phyloP scores from a whole-genome alignment of 2,888 invertebrate species.

The Pogonocherus hispidulus region DNA sequence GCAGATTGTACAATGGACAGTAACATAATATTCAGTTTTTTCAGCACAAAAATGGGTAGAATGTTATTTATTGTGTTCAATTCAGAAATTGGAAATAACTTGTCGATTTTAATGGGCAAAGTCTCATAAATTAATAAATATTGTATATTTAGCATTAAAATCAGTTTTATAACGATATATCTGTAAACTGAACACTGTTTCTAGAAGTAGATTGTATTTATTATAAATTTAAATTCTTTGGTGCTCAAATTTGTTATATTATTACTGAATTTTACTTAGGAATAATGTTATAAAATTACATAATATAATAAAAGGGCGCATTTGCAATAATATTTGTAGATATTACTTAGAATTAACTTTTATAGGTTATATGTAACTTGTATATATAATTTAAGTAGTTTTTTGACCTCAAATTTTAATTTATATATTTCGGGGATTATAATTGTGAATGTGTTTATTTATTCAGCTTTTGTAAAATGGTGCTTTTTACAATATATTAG shows the following conservation, averaged over 20 bases:
- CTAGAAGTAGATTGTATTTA: no score
- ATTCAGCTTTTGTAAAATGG: conserved; percentile 26
- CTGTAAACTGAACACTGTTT: no score
- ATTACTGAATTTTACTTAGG: conserved; percentile 18
- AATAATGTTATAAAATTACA: conserved; percentile 18
- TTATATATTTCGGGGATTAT: conserved; percentile 3
- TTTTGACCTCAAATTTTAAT: conserved; percentile 28
- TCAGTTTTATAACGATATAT: no score
- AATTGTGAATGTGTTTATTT: conserved; percentile 14
- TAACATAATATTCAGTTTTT: no score
- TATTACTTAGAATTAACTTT: conserved; percentile 29
- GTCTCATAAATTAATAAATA: no score
- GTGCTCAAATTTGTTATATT: conserved; percentile 36
- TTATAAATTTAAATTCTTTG: conserved; percentile 21
- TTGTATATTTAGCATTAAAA: no score
- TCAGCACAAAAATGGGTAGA: no score
- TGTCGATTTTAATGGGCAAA: no score
- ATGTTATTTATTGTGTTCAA: no score
- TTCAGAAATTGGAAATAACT: no score
- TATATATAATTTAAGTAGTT: conserved; percentile 19
- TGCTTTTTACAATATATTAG: conserved; percentile 10
- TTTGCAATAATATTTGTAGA: conserved; percentile 53
- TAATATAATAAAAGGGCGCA: conserved; percentile 47
- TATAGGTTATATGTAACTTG: conserved; percentile 5
- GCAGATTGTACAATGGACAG: no score